A percentile compares a stretch with the other conserved stretches of the same genome.
Evolutionary conservation across 2,113 vertebrate species (phyloP).

Genomic region (Laticauda laticaudata): DNA sequence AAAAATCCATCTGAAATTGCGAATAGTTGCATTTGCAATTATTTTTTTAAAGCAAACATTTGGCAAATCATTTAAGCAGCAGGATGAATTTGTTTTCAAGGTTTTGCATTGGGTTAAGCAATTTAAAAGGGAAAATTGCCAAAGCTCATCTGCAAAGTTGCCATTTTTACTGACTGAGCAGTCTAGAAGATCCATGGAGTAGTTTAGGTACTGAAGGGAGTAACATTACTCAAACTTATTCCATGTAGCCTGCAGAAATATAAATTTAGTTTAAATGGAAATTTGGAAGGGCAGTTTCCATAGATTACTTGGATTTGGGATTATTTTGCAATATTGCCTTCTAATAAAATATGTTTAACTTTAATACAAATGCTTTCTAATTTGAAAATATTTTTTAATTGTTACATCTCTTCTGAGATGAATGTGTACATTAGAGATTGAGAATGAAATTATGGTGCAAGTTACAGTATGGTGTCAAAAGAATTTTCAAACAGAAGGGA

Average conservation of each 20-base stretch:
- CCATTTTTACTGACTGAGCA: neutral
- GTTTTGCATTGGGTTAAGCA: neutral
- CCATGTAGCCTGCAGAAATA: slow-evolving; percentile 9
- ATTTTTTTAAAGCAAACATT: neutral
- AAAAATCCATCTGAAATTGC: neutral
- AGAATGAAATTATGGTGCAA: rapidly evolving
- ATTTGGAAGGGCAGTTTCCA: neutral
- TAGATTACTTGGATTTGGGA: neutral
- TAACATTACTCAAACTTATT: neutral
- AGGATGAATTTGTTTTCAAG: neutral
- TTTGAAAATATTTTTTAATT: neutral
- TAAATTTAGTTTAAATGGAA: neutral
- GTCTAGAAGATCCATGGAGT: slow-evolving; percentile 20
- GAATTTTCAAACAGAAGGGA: neutral
- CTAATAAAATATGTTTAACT: neutral
- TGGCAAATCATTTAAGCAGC: neutral
- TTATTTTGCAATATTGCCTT: neutral
- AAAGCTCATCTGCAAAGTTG: slow-evolving; percentile 28
- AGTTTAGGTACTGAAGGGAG: neutral
- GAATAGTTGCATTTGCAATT: neutral
- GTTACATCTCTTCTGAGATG: neutral
- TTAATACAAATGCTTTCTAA: neutral
- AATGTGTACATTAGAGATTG: neutral
- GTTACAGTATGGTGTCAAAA: neutral
- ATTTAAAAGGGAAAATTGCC: slow-evolving; percentile 27